phyloP scores from a whole-genome alignment of 2,888 invertebrate species.

The Diarsia brunnea region DNA sequence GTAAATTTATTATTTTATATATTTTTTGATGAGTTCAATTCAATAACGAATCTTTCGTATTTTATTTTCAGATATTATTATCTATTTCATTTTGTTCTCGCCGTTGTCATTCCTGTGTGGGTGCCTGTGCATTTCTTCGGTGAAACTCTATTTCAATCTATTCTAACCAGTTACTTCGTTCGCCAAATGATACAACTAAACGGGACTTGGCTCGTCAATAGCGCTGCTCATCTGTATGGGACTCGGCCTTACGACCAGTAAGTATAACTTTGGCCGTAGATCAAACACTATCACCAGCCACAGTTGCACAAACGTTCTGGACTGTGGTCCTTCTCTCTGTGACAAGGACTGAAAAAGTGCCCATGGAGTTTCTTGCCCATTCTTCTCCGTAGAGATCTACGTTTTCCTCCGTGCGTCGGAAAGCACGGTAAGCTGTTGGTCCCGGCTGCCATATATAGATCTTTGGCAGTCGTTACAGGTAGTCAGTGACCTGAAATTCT shows the following conservation, averaged over 20 bases:
- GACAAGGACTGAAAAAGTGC: no score
- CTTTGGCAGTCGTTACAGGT: no score
- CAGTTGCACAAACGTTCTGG: background rate
- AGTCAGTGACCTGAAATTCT: no score
- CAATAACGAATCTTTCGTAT: background rate
- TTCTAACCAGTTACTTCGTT: slow-evolving; percentile 91
- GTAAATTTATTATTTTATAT: background rate
- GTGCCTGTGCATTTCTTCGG: slow-evolving; percentile 93
- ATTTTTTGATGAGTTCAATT: background rate
- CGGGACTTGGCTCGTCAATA: slow-evolving; percentile 96
- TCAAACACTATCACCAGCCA: background rate
- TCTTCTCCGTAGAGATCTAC: no score
- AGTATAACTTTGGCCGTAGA: slow-evolving; percentile 69
- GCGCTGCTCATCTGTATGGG: slow-evolving; percentile 95
- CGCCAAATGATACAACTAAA: slow-evolving; percentile 93
- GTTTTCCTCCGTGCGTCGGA: no score
- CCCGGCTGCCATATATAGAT: no score
- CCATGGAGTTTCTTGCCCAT: no score
- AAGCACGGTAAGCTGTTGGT: no score
- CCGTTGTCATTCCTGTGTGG: slow-evolving; percentile 91
- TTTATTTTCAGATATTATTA: slow-evolving; percentile 92
- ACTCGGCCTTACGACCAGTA: slow-evolving; percentile 94
- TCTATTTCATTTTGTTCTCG: slow-evolving; percentile 90
- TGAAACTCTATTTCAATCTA: slow-evolving; percentile 91
- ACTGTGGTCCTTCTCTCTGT: background rate